Percentiles rank a stretch among this genome's conserved stretches.
These are phyloP conservation scores for Oncorhynchus mykiss DNA, from an alignment of 2,113 vertebrate species.

Conservation along the genomic window DNA sequence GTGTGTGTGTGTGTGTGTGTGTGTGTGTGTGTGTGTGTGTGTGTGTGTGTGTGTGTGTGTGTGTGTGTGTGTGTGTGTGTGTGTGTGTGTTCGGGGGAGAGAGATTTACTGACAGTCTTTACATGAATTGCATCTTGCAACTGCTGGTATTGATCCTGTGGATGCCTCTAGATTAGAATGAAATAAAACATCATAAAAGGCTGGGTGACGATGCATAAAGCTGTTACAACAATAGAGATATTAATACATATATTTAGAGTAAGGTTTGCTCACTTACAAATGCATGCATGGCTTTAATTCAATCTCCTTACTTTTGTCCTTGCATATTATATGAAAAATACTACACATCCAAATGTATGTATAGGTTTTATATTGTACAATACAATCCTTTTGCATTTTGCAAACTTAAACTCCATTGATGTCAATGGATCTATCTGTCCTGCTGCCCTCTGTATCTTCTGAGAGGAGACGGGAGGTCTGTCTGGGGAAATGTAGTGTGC, in stretches of 20 bases:
- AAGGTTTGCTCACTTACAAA: conserved; percentile 59
- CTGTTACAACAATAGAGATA: conserved; percentile 49
- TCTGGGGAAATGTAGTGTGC: conserved; percentile 30
- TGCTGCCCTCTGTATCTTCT: conserved; percentile 57
- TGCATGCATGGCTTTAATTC: conserved; percentile 70
- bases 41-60: conserved; percentile 17
- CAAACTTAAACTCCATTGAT: conserved; percentile 79
- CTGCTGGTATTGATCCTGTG: conserved; percentile 13
- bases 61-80: conserved; percentile 18
- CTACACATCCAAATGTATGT: conserved; percentile 48
- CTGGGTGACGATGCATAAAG: conserved; percentile 40
- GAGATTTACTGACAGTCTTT: no score
- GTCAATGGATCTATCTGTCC: conserved; percentile 70
- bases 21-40: background rate
- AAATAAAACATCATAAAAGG: conserved; percentile 38
- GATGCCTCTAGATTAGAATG: conserved; percentile 20
- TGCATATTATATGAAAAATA: conserved; percentile 46
- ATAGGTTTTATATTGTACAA: conserved; percentile 57
- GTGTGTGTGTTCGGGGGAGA: background rate
- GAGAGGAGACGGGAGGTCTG: conserved; percentile 54
- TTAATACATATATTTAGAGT: conserved; percentile 48
- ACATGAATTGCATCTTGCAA: conserved; percentile 8
- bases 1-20: background rate
- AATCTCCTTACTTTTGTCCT: conserved; percentile 68
- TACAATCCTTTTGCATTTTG: conserved; percentile 73